Base-by-base conservation (phyloP, 2,113 vertebrate genomes). In the Nibea albiflora region DNA sequence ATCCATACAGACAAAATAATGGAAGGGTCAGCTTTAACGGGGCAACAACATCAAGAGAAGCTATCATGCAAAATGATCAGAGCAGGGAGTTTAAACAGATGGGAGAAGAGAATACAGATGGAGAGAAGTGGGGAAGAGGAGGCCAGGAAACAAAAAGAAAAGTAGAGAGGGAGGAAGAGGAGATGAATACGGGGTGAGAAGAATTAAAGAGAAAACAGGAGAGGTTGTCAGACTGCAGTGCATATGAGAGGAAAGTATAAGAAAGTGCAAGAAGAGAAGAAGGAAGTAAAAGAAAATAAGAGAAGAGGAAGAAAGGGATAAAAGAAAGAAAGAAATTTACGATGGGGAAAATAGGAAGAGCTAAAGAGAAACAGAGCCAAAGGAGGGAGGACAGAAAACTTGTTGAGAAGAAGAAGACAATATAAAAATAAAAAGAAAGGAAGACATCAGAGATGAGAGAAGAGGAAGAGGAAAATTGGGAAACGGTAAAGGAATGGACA, bases 31-130 rank as follows among this genome's bases (percentile, higher is more conserved):
- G 20, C 3, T n/a, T 35, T 9, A 26, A 47, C 9, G 50, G 35
- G 62, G 61, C 54, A 53, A 22, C 49, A 53, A 46, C 42, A 74
- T 56, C 53, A 67, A 74, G 47, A 73, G 57, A 3, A 3, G 80
- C 63, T 57, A 60, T 71, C 66, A 76, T 2, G 26, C 65, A 72
- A 73, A 67, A 54, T 67, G 52, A 66, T 76, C 9, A 62, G 49
- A 67, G 66, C 61, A 28, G n/a, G 22, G 35, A 44, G 17, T 46
- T 49, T 63, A 28, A 73, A 77, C 66, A 60, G 47, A 68, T 50
- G 49, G 52, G 44, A 65, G 73, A 20, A 4, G 26, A 47, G 52
- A 20, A 44, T 35, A 24, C 62, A 46, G 35, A 9, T 39, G 44
- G 14, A 12, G 11, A 42, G 20, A 22, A 16, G 35, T 8, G 35